phyloP scores from a whole-genome alignment of 2,888 invertebrate species.

The Heliconius sara region DNA sequence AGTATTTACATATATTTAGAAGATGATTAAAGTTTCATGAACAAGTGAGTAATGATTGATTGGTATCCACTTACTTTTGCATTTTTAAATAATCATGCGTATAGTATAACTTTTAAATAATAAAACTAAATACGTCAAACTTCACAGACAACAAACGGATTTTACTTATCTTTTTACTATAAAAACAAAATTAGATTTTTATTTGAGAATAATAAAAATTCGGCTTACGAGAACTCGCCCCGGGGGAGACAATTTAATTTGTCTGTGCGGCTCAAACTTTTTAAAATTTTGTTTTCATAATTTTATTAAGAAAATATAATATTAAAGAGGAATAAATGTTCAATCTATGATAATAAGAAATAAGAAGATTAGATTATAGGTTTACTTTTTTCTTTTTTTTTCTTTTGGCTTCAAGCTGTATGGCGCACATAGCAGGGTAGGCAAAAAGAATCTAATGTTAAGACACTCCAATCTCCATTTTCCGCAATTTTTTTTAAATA shows the following conservation, averaged over 20 bases:
- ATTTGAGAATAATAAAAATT: constrained; percentile 17
- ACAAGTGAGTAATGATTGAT: background rate
- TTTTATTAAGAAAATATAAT: background rate
- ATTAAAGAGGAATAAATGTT: too few relatives aligned
- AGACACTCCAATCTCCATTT: too few relatives aligned
- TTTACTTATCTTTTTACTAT: background rate
- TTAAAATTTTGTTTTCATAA: background rate
- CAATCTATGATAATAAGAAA: too few relatives aligned
- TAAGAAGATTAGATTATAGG: too few relatives aligned
- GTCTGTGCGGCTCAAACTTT: constrained; percentile 2
- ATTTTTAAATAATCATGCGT: background rate
- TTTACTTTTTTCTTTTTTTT: too few relatives aligned
- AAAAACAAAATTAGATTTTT: constrained; percentile 14
- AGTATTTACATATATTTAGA: background rate
- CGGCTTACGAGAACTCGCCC: background rate
- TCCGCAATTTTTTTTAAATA: too few relatives aligned
- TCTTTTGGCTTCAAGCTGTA: too few relatives aligned
- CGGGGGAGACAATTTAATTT: constrained; percentile 14
- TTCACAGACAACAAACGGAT: constrained; percentile 19
- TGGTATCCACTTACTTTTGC: background rate
- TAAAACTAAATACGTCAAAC: background rate
- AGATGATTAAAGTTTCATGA: background rate
- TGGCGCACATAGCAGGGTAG: too few relatives aligned
- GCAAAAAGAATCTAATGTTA: too few relatives aligned
- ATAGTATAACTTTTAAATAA: background rate